Conservation (phyloP, 1,140 invertebrate genomes). For the Diabrotica undecimpunctata region DNA sequence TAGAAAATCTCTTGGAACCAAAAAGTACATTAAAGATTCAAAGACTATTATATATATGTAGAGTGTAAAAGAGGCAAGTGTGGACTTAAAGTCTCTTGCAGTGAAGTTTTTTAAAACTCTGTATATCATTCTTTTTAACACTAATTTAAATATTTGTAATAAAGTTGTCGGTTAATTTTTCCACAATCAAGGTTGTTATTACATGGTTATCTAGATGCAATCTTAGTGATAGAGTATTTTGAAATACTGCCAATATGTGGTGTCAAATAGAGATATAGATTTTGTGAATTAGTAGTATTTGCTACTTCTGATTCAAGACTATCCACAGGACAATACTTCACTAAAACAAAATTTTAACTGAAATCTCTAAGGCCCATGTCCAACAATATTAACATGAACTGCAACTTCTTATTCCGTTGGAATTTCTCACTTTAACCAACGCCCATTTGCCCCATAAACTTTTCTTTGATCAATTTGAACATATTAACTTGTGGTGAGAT, state of each 20-base stretch:
- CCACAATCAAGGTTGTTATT: slow-evolving; percentile 44
- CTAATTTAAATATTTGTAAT: slow-evolving; percentile 39
- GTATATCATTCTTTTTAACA: slow-evolving; percentile 37
- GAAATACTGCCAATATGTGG: slow-evolving; percentile 45
- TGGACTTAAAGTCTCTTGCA: slow-evolving; percentile 38
- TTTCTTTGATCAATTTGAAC: slow-evolving; percentile 22
- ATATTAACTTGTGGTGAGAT: slow-evolving; percentile 29
- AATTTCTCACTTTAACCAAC: slow-evolving; percentile 7
- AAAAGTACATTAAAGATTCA: slow-evolving; percentile 43
- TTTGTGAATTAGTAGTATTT: slow-evolving; percentile 37
- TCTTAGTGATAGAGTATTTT: slow-evolving; percentile 42
- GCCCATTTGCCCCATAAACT: slow-evolving; percentile 13
- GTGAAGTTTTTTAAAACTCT: slow-evolving; percentile 32
- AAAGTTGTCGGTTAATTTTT: slow-evolving; percentile 43
- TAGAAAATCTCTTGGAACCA: slow-evolving; percentile 38
- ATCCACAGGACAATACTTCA: slow-evolving; percentile 30
- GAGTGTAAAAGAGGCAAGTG: slow-evolving; percentile 44
- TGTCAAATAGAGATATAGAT: slow-evolving; percentile 44
- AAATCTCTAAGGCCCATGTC: slow-evolving; percentile 14
- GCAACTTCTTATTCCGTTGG: slow-evolving; percentile 12
- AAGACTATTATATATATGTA: slow-evolving; percentile 37
- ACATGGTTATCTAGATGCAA: slow-evolving; percentile 38
- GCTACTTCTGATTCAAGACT: slow-evolving; percentile 24
- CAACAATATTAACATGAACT: slow-evolving; percentile 11
- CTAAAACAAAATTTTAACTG: slow-evolving; percentile 17